These are phyloP conservation scores for Medauroidea extradentata DNA, from an alignment of 1,140 invertebrate genomes.

Conservation along the genomic window DNA sequence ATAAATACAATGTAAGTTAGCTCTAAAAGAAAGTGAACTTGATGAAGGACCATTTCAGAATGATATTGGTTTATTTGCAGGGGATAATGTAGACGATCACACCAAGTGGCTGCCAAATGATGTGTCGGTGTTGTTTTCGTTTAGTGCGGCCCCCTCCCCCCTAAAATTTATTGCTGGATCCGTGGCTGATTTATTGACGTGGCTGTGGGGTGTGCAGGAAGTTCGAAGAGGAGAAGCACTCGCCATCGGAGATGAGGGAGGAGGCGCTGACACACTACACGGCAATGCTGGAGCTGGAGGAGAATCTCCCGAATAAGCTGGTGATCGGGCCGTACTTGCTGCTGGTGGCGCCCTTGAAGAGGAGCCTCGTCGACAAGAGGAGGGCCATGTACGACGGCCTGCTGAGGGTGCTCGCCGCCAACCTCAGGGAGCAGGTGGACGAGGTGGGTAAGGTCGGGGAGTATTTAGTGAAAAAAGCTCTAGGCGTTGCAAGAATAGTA, in stretches of 20 bases:
- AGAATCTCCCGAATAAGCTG: slow-evolving; percentile 52
- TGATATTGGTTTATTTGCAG: too few relatives aligned
- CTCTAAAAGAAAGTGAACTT: too few relatives aligned
- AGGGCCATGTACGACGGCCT: slow-evolving; percentile 57
- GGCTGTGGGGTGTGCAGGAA: slow-evolving; percentile 40
- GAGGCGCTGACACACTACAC: slow-evolving; percentile 54
- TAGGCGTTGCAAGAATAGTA: neutral
- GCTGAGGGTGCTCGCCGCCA: slow-evolving; percentile 55
- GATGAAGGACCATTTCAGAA: too few relatives aligned
- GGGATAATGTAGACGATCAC: too few relatives aligned
- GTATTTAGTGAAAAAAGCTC: neutral
- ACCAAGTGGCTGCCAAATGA: too few relatives aligned
- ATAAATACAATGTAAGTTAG: too few relatives aligned
- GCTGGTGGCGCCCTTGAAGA: slow-evolving; percentile 51
- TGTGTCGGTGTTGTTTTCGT: too few relatives aligned
- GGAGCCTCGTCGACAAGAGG: slow-evolving; percentile 54
- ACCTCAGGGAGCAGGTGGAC: slow-evolving; percentile 46
- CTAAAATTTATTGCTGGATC: too few relatives aligned
- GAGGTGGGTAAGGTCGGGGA: slow-evolving; percentile 45
- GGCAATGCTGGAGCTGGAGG: slow-evolving; percentile 48
- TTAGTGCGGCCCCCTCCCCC: too few relatives aligned
- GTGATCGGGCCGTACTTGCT: slow-evolving; percentile 65
- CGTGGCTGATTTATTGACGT: too few relatives aligned
- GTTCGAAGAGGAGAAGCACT: slow-evolving; percentile 49
- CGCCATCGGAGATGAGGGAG: slow-evolving; percentile 50